Base-by-base conservation (phyloP, 2,797 vertebrate genomes). In the Coluber constrictor region DNA sequence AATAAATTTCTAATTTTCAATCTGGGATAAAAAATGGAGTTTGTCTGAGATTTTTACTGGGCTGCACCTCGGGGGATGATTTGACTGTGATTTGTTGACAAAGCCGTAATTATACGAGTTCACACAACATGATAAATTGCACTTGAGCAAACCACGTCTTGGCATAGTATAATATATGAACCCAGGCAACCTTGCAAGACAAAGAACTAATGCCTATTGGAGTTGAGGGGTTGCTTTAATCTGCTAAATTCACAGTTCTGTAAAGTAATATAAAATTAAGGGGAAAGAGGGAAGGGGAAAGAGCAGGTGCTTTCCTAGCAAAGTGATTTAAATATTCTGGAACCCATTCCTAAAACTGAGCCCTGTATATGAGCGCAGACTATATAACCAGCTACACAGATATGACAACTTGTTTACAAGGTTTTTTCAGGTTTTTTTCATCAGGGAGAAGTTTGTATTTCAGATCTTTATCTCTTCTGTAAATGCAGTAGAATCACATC, bases 351-450 rank as follows among this genome's bases (percentile, higher is more conserved):
- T 87, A 88, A 88, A 90, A 60, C 61, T 43, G 59, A 3, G n/a
- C 37, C 56, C 32, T 88, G 66, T 16, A n/a, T 60, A 47, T 8
- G 83, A 93, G 37, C 27, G n/a, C 20, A 79, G 63, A 63, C 37
- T 88, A 54, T 91, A 93, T 93, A 93, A 90, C 79, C 12, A 90
- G 89, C 54, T 59, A 59, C 90, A 79, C 59, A 43, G 43, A 43
- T 57, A 93, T 43, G 79, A 79, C 63, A 87, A 57, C 89, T 88
- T 88, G 89, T 90, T 93, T 90, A 93, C 55, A 88, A 54, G 60
- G 61, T 13, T 90, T 90, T 70, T 90, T 59, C 11, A 12, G 83
- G 51, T 60, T 60, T 25, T 60, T 57, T 61, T 27, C 4, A 63
- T 63, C 25, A n/a, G 55, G 20, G 32, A 59, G 3, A 13, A 93